Evolutionary conservation across 2,797 vertebrate genomes (phyloP).

Genomic region (Alca torda): DNA sequence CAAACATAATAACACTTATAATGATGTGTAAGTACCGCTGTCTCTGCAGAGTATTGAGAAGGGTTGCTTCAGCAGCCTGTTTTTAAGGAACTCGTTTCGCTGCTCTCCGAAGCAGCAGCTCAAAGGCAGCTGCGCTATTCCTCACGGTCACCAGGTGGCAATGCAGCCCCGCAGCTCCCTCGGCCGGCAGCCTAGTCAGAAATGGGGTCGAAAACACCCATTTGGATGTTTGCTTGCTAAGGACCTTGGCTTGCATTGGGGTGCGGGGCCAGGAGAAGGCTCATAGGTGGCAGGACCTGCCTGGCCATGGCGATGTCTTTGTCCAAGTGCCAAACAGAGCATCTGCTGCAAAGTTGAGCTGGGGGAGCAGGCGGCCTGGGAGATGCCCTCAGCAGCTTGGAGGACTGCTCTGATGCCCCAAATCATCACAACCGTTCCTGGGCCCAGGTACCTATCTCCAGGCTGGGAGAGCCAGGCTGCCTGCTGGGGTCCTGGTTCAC

Average conservation of each 20-base stretch:
- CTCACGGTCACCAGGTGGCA: neutral
- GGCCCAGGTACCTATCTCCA: fast-evolving
- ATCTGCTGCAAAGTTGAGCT: neutral
- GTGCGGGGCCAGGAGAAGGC: neutral
- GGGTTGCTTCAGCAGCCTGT: fast-evolving
- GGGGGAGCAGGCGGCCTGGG: neutral
- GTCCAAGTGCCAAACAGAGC: neutral
- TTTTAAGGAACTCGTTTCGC: fast-evolving
- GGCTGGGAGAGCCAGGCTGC: neutral
- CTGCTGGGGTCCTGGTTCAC: neutral
- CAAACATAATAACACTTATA: fast-evolving
- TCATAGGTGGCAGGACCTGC: fast-evolving
- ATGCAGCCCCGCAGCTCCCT: neutral
- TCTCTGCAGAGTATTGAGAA: fast-evolving
- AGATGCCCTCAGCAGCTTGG: neutral
- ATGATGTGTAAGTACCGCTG: fast-evolving
- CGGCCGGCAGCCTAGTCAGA: fast-evolving
- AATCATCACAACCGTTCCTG: fast-evolving
- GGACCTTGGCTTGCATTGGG: neutral
- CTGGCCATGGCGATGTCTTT: neutral
- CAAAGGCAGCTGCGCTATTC: fast-evolving
- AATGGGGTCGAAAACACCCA: fast-evolving
- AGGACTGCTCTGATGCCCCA: fast-evolving
- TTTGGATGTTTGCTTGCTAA: fast-evolving
- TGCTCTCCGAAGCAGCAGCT: fast-evolving